Evolutionary conservation across 2,113 vertebrate genomes (phyloP).

Genomic region (Poecilia latipinna): DNA sequence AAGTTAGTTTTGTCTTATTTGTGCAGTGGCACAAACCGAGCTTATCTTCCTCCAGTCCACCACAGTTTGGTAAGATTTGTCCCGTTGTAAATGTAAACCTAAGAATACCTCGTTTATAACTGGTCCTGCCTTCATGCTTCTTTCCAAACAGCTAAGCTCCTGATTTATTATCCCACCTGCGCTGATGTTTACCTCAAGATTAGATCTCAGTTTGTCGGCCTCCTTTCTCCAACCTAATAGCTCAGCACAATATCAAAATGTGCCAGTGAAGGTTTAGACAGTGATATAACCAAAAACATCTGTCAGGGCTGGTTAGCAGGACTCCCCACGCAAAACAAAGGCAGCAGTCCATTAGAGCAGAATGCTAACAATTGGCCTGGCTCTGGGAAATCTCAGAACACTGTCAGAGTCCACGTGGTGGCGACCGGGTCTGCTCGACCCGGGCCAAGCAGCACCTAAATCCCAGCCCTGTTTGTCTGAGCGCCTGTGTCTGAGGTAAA

Average conservation of each 20-base stretch:
- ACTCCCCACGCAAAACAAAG: conserved; percentile 44
- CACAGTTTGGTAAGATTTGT: conserved; percentile 23
- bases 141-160: conserved; percentile 54
- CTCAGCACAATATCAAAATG: conserved; percentile 67
- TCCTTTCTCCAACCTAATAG: conserved; percentile 45
- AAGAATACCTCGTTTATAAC: conserved; percentile 21
- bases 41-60: not conserved
- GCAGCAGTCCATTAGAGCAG: conserved; percentile 61
- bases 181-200: conserved; percentile 62
- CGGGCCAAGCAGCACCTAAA: conserved; percentile 51
- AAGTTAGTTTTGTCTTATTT: too few relatives aligned
- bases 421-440: conserved; percentile 30
- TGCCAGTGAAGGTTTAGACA: conserved; percentile 56
- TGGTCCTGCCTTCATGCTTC: conserved; percentile 10
- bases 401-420: conserved; percentile 56
- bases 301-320: conserved; percentile 30
- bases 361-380: conserved; percentile 62
- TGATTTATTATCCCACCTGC: conserved; percentile 64
- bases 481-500: conserved; percentile 47
- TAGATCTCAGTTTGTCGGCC: conserved; percentile 34
- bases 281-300: conserved; percentile 65
- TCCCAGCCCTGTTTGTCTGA: conserved; percentile 41
- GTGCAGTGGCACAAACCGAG: not conserved
- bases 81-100: conserved; percentile 27
- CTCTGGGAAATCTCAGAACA: conserved; percentile 72